Base-by-base conservation (phyloP, 2,113 vertebrate species). In the Syrrhaptes paradoxus region DNA sequence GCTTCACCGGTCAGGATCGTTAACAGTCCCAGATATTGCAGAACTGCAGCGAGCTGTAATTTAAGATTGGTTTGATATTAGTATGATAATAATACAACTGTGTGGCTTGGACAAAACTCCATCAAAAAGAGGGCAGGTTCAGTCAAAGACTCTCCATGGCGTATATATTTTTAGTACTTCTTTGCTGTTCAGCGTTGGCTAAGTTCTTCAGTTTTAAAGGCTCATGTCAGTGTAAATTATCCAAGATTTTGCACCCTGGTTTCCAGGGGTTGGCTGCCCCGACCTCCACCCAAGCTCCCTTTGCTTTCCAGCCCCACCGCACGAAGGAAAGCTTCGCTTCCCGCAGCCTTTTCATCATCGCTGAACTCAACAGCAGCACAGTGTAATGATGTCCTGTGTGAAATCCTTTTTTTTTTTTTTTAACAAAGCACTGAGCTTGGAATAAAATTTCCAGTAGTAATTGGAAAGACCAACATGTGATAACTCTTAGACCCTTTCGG, bases 81-180 rank as follows among this genome's bases (percentile, higher is more conserved):
- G 2, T 31, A 2, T 7, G 54, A 36, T 18, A 58, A n/a, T 18
- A 83, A 57, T 43, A 8, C 6, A 8, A 10, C 0, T 6, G 17
- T 8, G 15, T 46, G 45, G 36, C 25, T 51, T n/a, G 41, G 10
- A 45, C 41, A 77, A 48, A 89, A 43, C 18, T 25, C 36, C 49
- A 54, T 21, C 66, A 32, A 62, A 67, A 82, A 72, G 38, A 46
- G 10, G 19, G 16, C 25, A 85, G 36, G 38, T 38, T 59, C n/a
- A 57, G 14, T 13, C 24, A 22, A 48, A 87, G 31, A 4, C 46
- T 54, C 13, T n/a, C 13, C 13, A 16, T 34, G 13, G 13, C 55
- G 31, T 38, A 12, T 7, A 12, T 31, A 29, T 54, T 34, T 11
- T 34, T 65, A 36, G 3, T 45, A 59, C 6, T 80, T 48, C 26